Conservation (phyloP, 2,888 invertebrate genomes). For the Scaptomyza caliginosa region DNA sequence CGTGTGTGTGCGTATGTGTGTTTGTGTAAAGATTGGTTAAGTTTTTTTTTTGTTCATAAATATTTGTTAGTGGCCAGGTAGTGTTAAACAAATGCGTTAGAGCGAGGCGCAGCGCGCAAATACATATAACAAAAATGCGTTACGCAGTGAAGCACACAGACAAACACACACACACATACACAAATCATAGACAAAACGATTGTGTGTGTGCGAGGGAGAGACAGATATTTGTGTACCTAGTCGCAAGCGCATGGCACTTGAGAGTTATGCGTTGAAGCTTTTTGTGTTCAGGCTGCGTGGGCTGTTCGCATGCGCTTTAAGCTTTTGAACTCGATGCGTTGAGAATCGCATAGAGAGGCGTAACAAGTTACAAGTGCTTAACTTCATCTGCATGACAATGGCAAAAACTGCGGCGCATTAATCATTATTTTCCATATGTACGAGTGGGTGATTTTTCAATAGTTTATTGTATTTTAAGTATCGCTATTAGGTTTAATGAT, state of each 20-base stretch:
- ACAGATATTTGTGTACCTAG: slow-evolving; percentile 24
- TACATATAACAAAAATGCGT: slow-evolving; percentile 60
- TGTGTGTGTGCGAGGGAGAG: neutral
- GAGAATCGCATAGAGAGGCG: slow-evolving; percentile 41
- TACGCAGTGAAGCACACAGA: slow-evolving; percentile 60
- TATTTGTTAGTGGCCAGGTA: slow-evolving; percentile 30
- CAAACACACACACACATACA: neutral
- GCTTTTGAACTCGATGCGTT: slow-evolving; percentile 2
- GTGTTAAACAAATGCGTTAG: slow-evolving; percentile 67
- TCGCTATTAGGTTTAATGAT: neutral
- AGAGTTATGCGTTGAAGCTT: slow-evolving; percentile 58
- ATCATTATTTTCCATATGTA: slow-evolving; percentile 5
- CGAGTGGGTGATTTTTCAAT: slow-evolving; percentile 10
- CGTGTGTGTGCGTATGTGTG: neutral
- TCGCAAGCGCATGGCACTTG: slow-evolving; percentile 60
- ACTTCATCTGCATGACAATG: slow-evolving; percentile 24
- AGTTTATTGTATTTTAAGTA: neutral
- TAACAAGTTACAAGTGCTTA: slow-evolving; percentile 5
- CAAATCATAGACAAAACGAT: neutral
- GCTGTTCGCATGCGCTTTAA: slow-evolving; percentile 48
- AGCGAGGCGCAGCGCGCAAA: slow-evolving; percentile 52
- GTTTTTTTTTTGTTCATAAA: slow-evolving; percentile 50
- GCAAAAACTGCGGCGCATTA: slow-evolving; percentile 3
- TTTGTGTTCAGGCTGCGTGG: slow-evolving; percentile 38
- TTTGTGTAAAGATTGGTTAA: slow-evolving; percentile 67